phyloP scores from a whole-genome alignment of 1,140 invertebrate species.

The Ridgeia piscesae region DNA sequence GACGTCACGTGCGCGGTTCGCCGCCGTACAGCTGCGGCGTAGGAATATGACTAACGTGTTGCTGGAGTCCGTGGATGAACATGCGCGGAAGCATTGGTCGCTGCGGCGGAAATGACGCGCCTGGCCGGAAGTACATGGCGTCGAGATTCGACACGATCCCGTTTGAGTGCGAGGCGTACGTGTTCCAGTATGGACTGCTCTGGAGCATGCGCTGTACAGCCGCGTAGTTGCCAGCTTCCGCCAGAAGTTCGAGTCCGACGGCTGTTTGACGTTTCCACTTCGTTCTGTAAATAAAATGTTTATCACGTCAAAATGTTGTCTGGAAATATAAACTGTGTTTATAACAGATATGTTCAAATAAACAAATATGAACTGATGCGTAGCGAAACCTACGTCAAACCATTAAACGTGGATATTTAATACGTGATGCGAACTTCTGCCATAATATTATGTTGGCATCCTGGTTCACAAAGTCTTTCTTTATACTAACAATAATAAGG shows the following conservation, averaged over 20 bases:
- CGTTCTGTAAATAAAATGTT: constrained; percentile 70
- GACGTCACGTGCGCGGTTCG: constrained; percentile 15
- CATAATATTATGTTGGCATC: too few relatives aligned
- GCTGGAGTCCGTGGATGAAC: constrained; percentile 60
- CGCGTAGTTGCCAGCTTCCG: constrained; percentile 94
- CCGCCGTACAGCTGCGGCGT: constrained; percentile 4
- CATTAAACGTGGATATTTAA: too few relatives aligned
- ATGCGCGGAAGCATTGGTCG: constrained; percentile 44
- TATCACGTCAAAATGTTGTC: not conserved
- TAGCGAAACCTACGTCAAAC: not conserved
- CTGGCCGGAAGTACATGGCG: constrained; percentile 57
- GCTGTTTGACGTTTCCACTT: constrained; percentile 99
- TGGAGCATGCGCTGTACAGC: constrained; percentile 93
- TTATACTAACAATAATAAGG: too few relatives aligned
- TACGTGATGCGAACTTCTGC: too few relatives aligned
- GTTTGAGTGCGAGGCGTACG: constrained; percentile 52
- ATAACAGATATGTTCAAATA: not conserved
- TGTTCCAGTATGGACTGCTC: constrained; percentile 68
- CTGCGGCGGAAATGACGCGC: constrained; percentile 53
- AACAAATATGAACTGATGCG: not conserved
- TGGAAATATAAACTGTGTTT: not conserved
- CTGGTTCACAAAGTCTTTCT: too few relatives aligned
- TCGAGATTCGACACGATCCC: constrained; percentile 53
- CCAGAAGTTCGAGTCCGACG: constrained; percentile 91
- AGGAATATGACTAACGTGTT: constrained; percentile 31